These are phyloP conservation scores for Diplazon laetatorius DNA, from an alignment of 2,888 invertebrate species.

Conservation along the genomic window DNA sequence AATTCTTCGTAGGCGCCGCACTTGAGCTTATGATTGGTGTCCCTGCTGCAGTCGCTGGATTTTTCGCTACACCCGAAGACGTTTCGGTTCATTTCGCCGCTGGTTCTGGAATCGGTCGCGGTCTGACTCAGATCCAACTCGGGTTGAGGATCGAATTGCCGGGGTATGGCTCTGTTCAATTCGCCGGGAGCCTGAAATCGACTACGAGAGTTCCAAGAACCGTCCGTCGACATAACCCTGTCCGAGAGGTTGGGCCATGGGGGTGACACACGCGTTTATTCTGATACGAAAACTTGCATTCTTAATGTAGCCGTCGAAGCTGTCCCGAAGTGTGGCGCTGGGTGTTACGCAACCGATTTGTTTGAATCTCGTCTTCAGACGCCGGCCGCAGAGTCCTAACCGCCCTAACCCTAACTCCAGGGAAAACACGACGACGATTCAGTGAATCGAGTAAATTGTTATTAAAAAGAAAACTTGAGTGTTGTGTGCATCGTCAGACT, in stretches of 20 bases:
- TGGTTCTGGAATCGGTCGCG: conserved; percentile 1
- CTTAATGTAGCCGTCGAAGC: too few species aligned
- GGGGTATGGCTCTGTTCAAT: conserved; percentile 51
- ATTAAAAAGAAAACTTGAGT: too few species aligned
- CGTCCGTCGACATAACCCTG: neutral
- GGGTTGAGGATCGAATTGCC: conserved; percentile 27
- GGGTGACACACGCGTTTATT: too few species aligned
- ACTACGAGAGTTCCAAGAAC: conserved; percentile 4
- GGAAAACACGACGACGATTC: too few species aligned
- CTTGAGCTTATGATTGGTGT: conserved; percentile 54
- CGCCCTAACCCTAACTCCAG: too few species aligned
- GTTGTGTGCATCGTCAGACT: too few species aligned
- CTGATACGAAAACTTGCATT: too few species aligned
- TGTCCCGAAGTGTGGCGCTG: too few species aligned
- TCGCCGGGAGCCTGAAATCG: conserved; percentile 46
- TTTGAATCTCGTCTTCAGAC: too few species aligned
- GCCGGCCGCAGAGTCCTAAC: too few species aligned
- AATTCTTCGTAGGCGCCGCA: neutral
- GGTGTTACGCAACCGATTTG: too few species aligned
- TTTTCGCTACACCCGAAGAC: conserved; percentile 8
- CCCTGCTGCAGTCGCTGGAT: conserved; percentile 25
- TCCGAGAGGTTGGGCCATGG: conserved; percentile 8
- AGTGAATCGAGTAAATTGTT: too few species aligned
- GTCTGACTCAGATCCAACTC: conserved; percentile 45
- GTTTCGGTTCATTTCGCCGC: conserved; percentile 39